Base-by-base conservation (phyloP, 1,140 invertebrate species). In the Uloborus diversus region DNA sequence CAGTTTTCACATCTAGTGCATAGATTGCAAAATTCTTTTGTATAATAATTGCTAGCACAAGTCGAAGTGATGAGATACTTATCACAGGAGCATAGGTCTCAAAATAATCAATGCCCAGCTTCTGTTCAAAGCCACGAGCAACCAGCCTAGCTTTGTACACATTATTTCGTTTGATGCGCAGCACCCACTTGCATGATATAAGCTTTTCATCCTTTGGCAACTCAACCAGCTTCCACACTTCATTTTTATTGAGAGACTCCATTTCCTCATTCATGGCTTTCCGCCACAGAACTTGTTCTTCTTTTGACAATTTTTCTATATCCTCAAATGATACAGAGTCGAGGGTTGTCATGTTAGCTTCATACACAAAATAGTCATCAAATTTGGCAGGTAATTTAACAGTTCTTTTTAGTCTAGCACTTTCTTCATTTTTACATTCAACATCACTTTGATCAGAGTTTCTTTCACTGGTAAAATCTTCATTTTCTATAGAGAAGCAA, bases 131-230 rank as follows among this genome's bases (percentile, higher is more conserved):
- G 7, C 83, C 78, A 13, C 37, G 25, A 11, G 84, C 86, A 42
- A 88, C 86, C 56, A 88, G 82, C 53, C 87, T 73, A 30, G 88
- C 87, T 83, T 88, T 89, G 51, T 57, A 49, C 23, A 37, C 27
- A 42, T 28, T 47, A n/a, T 32, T 27, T 20, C 37, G 5, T 27
- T 78, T 65, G 1, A n/a, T n/a, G n/a, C n/a, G n/a, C n/a, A n/a
- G n/a, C n/a, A n/a, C n/a, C n/a, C n/a, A n/a, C n/a, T n/a, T n/a
- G n/a, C n/a, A n/a, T n/a, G n/a, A n/a, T n/a, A n/a, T n/a, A n/a
- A n/a, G n/a, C 28, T 57, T 81, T 33, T 32, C 23, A 37, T 78
- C n/a, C 20, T 62, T 27, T 51, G 66, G 79, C 13, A 2, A 49
- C 2, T 69, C 73, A 37, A 80, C 75, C 17, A 71, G 17, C 27